Base-by-base conservation (phyloP, 1,140 invertebrate genomes). In the Melitaea cinxia region DNA sequence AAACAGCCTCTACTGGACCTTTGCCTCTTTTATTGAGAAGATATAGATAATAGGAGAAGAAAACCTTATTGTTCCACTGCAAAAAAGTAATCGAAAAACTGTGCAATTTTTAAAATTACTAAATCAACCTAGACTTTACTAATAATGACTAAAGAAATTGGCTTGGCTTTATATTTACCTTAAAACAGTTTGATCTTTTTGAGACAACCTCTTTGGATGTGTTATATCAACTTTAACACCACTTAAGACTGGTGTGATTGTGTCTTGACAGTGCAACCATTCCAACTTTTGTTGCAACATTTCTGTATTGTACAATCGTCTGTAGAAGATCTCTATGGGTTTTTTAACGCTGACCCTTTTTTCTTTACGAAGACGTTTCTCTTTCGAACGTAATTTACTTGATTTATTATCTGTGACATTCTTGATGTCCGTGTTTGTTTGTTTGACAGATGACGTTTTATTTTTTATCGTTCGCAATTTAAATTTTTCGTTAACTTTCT, bases 291-390 rank as follows among this genome's bases (percentile, higher is more conserved):
- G n/a, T 7, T 73, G 23, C 45, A 72, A 26, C 0, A 69, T 35
- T 9, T 49, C 39, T 5, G 62, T 58, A 7, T 65, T 30, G 14
- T 55, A 55, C 14, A 65, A 5, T 1, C 79, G 66, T 33, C 81
- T 75, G 28, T 83, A 83, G 53, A 82, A 82, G 24, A 78, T 76
- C 5, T 80, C 75, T 4, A 70, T 24, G 0, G 79, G 70, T 17
- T 74, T 74, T 10, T 52, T 54, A 2, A 37, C 17, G 1, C 30
- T 63, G 0, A 35, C 10, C 56, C 15, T 59, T 30, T 70, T 65
- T 10, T 63, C 59, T 55, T 59, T 66, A 12, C 9, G 26, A 33
- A 30, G 30, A 9, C 30, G 42, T 56, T 9, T 28, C 1, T 17
- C 5, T 1, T 33, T 57, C 6, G 58, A 30, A 30, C 65, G 52